These are phyloP conservation scores for Theretra japonica DNA, from an alignment of 2,888 invertebrate species.

Conservation along the genomic window DNA sequence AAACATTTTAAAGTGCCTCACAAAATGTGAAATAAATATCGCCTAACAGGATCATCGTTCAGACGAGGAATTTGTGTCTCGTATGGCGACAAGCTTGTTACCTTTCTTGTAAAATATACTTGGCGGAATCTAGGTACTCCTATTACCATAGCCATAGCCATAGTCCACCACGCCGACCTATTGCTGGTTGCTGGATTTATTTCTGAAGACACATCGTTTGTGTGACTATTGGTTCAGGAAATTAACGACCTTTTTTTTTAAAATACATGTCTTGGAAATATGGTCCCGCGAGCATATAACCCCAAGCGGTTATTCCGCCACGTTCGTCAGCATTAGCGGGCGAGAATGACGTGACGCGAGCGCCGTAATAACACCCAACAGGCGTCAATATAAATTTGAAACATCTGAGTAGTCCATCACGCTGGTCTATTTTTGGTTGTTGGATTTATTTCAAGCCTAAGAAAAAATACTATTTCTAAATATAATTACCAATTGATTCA, in stretches of 20 bases:
- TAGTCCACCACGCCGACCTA: too few species aligned
- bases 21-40: neutral
- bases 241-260: too few species aligned
- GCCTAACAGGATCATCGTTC: too few species aligned
- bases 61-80: neutral
- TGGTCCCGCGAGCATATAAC: neutral
- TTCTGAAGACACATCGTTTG: too few species aligned
- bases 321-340: constrained; percentile 28
- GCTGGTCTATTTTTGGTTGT: too few species aligned
- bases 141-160: too few species aligned
- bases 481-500: neutral
- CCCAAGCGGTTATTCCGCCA: constrained; percentile 24
- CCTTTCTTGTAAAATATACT: too few species aligned
- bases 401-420: too few species aligned
- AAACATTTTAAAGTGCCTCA: neutral
- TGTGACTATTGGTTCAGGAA: too few species aligned
- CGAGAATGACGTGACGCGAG: constrained; percentile 25
- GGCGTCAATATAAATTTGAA: constrained; percentile 30
- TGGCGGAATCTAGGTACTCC: neutral
- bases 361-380: constrained; percentile 29
- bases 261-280: neutral
- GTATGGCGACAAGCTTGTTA: neutral
- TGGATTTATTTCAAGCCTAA: too few species aligned
- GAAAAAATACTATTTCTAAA: too few species aligned
- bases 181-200: too few species aligned